Evolutionary conservation across 2,113 vertebrate species (phyloP).

Genomic region (Rhinichthys klamathensis): DNA sequence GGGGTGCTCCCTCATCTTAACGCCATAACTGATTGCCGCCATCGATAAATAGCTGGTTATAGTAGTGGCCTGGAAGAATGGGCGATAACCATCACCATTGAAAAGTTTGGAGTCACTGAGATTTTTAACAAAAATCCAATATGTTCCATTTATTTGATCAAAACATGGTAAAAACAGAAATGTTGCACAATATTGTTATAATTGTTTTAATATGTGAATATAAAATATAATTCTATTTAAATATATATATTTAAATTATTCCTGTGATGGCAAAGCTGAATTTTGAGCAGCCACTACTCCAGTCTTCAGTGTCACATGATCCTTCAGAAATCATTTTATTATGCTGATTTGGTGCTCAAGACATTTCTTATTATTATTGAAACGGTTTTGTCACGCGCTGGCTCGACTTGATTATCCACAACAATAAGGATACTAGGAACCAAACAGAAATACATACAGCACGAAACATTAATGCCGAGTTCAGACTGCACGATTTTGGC

Average conservation of each 20-base stretch:
- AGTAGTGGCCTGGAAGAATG: slow-evolving; percentile 9
- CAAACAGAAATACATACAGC: no score
- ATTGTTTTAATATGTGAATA: background rate
- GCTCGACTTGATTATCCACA: no score
- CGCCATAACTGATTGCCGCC: slow-evolving; percentile 53
- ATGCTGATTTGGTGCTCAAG: background rate
- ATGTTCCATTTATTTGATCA: background rate
- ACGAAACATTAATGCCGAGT: no score
- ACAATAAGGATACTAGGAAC: no score
- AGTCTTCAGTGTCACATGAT: background rate
- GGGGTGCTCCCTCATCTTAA: slow-evolving; percentile 54
- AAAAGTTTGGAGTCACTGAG: background rate
- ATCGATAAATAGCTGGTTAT: slow-evolving; percentile 45
- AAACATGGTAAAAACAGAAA: background rate
- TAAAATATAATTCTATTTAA: background rate
- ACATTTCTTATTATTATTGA: background rate
- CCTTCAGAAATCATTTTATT: background rate
- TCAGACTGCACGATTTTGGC: no score
- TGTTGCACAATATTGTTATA: background rate
- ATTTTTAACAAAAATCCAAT: no score
- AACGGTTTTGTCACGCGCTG: no score
- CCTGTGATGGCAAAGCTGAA: background rate
- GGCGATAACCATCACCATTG: background rate
- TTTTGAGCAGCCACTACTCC: background rate
- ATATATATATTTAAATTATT: background rate